Percentiles rank a stretch among this genome's conserved stretches.
These are phyloP conservation scores for Phylloscopus collybita DNA, from an alignment of 2,797 vertebrate genomes.

Conservation along the genomic window DNA sequence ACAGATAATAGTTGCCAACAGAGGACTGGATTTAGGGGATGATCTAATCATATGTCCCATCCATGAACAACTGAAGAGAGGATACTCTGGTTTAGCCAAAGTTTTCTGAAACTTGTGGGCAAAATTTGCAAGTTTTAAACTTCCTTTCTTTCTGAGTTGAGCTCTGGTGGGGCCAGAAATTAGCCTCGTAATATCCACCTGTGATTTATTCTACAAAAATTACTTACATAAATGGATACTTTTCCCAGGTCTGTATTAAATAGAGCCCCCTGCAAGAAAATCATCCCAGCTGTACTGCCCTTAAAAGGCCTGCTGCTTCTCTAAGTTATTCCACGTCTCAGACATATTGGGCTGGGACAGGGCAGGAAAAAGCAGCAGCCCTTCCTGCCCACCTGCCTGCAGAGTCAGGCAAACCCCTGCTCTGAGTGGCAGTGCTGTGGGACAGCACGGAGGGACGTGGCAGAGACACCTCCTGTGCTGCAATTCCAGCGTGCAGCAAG, in stretches of 20 bases:
- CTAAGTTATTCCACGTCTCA: not conserved
- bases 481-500: fast-evolving
- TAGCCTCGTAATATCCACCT: not conserved
- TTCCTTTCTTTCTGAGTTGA: not conserved
- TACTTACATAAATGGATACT: not conserved
- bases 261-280: not conserved
- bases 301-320: not conserved
- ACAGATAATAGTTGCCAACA: not conserved
- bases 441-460: fast-evolving
- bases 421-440: not conserved
- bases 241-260: not conserved
- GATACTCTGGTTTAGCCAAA: not conserved
- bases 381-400: not conserved
- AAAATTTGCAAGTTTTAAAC: not conserved
- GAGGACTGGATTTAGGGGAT: not conserved
- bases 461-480: not conserved
- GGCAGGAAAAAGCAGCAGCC: not conserved
- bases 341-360: not conserved
- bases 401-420: not conserved
- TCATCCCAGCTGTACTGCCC: not conserved
- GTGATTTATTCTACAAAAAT: not conserved
- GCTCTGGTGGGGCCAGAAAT: not conserved
- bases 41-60: not conserved
- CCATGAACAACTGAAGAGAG: not conserved
- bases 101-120: not conserved